Evolutionary conservation across 2,797 vertebrate species (phyloP).

Genomic region (Mionectes olivaceus): DNA sequence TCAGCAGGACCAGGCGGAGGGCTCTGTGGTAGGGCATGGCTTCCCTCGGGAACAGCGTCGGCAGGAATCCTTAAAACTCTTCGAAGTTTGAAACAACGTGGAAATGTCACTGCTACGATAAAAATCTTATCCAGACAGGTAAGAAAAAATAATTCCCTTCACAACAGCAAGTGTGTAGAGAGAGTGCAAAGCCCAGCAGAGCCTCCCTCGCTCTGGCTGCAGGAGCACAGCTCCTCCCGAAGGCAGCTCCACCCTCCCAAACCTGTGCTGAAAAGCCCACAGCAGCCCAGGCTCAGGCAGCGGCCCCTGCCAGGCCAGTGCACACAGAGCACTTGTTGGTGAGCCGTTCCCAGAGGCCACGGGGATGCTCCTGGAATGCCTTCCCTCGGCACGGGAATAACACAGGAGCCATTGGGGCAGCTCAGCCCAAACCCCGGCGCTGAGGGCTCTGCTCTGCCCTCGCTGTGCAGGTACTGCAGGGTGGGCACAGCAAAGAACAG

Average conservation of each 20-base stretch:
- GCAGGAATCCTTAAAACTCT: constrained; percentile 43
- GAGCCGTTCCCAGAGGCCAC: neutral
- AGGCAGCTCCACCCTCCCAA: constrained; percentile 71
- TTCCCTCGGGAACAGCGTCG: constrained; percentile 10
- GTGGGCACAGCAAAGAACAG: neutral
- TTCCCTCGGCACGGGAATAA: neutral
- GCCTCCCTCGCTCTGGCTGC: neutral
- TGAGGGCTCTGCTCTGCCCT: neutral
- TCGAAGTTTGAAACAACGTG: neutral
- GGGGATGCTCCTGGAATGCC: neutral
- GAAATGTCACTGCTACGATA: constrained; percentile 54
- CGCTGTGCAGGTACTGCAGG: fast-evolving
- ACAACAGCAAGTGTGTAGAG: neutral
- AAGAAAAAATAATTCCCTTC: neutral
- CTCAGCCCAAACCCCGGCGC: neutral
- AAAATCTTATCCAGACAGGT: constrained; percentile 67
- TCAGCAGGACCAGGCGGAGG: constrained; percentile 60
- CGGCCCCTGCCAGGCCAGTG: neutral
- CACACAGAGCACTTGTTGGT: neutral
- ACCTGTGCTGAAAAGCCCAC: neutral
- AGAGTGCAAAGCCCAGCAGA: constrained; percentile 17
- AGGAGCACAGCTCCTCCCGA: constrained; percentile 48
- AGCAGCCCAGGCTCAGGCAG: neutral
- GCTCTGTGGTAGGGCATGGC: constrained; percentile 72
- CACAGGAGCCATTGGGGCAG: neutral